Conservation (phyloP, 2,113 vertebrate genomes). For the Montifringilla adamsi region DNA sequence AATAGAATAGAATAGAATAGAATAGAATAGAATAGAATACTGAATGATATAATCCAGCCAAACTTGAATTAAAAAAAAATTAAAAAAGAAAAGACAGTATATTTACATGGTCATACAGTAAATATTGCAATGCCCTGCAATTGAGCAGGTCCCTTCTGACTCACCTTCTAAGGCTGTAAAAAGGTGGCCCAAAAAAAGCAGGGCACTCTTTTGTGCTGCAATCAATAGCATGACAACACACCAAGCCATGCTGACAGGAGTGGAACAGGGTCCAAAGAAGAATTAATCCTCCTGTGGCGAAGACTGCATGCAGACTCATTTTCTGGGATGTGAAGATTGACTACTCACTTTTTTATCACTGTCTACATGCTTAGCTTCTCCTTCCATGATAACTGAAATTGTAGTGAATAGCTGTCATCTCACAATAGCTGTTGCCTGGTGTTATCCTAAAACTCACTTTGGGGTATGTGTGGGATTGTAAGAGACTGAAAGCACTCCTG, state of each 20-base stretch:
- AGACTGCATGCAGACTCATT: background rate
- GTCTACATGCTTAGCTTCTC: background rate
- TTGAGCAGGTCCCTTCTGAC: background rate
- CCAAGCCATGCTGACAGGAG: background rate
- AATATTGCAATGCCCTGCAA: background rate
- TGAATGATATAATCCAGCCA: accelerated
- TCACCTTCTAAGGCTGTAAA: background rate
- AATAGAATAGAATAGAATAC: background rate
- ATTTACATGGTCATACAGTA: background rate
- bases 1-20: background rate
- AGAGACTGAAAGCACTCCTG: background rate
- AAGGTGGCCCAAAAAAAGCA: background rate
- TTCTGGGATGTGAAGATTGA: background rate
- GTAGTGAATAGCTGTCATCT: background rate
- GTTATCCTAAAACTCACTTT: background rate
- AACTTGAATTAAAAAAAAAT: accelerated
- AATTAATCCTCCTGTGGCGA: background rate
- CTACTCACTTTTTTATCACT: background rate
- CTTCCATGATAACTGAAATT: background rate
- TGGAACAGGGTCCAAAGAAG: background rate
- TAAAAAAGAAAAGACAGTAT: accelerated
- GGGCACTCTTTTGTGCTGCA: background rate
- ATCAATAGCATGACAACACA: background rate
- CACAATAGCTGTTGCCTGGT: background rate
- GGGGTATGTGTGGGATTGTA: background rate